Evolutionary conservation across 2,888 invertebrate genomes (phyloP).

Genomic region (Choristoneura rosaceana): DNA sequence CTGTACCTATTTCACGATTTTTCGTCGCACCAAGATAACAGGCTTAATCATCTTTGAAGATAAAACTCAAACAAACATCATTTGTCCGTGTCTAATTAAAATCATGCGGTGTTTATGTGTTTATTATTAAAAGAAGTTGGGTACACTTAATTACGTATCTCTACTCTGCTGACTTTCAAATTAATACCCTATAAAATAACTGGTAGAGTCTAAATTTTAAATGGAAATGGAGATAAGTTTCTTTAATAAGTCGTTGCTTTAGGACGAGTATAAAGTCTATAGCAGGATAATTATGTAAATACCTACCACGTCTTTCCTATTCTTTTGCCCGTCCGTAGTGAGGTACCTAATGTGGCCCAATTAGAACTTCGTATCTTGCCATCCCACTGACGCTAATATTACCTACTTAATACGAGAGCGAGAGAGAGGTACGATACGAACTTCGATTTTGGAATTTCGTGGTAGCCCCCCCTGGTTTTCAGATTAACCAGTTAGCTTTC

Average conservation of each 20-base stretch:
- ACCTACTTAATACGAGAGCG: neutral
- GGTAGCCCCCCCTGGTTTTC: neutral
- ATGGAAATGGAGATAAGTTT: neutral
- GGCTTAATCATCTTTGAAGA: constrained; percentile 7
- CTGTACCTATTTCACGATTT: neutral
- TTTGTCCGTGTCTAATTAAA: neutral
- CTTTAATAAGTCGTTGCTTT: neutral
- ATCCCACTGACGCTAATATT: too few relatives aligned
- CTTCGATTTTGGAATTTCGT: neutral
- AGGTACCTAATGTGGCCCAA: too few relatives aligned
- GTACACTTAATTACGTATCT: neutral
- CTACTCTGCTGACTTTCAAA: neutral
- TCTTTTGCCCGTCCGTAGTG: neutral
- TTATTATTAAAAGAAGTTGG: neutral
- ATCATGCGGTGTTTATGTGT: neutral
- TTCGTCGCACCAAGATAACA: neutral
- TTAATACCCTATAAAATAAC: neutral
- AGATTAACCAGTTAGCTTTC: too few relatives aligned
- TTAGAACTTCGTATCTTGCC: too few relatives aligned
- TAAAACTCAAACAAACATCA: neutral
- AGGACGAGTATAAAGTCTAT: neutral
- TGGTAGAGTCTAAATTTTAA: neutral
- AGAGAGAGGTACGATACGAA: too few relatives aligned
- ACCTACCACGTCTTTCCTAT: neutral
- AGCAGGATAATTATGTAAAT: neutral